Conservation (phyloP, 2,797 vertebrate genomes). For the Pangasius krempfi region DNA sequence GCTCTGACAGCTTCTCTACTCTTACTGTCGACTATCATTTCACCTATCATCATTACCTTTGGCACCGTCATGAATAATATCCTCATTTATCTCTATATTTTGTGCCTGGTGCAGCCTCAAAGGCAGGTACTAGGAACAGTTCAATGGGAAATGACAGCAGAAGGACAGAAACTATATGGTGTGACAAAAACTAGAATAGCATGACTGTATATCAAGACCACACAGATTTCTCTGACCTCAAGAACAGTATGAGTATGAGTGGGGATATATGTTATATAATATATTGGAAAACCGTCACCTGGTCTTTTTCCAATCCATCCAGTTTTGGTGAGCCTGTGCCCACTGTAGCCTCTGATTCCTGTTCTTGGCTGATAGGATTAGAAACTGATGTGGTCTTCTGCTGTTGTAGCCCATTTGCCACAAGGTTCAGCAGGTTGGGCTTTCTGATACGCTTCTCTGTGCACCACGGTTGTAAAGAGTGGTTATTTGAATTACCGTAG, state of each 20-base stretch:
- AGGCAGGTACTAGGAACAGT: conserved; percentile 36
- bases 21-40: conserved; percentile 68
- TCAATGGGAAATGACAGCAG: conserved; percentile 34
- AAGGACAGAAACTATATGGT: conserved; percentile 19
- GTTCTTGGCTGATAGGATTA: not conserved
- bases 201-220: conserved; percentile 18
- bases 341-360: not conserved
- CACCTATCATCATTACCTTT: conserved; percentile 63
- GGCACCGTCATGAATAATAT: conserved; percentile 71
- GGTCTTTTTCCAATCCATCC: not conserved
- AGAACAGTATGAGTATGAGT: not conserved
- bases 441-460: not conserved
- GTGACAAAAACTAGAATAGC: conserved; percentile 7
- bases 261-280: not conserved
- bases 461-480: not conserved
- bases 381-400: not conserved
- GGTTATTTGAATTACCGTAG: not conserved
- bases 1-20: conserved; percentile 63
- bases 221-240: conserved; percentile 17
- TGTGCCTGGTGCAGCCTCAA: conserved; percentile 48
- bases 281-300: not conserved
- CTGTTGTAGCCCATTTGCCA: not conserved
- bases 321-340: not conserved
- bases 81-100: conserved; percentile 68
- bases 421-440: not conserved